Percentiles rank a stretch among this genome's conserved stretches.
These are phyloP conservation scores for Pogonomyrmex californicus DNA, from an alignment of 1,140 invertebrate species.

Conservation along the genomic window DNA sequence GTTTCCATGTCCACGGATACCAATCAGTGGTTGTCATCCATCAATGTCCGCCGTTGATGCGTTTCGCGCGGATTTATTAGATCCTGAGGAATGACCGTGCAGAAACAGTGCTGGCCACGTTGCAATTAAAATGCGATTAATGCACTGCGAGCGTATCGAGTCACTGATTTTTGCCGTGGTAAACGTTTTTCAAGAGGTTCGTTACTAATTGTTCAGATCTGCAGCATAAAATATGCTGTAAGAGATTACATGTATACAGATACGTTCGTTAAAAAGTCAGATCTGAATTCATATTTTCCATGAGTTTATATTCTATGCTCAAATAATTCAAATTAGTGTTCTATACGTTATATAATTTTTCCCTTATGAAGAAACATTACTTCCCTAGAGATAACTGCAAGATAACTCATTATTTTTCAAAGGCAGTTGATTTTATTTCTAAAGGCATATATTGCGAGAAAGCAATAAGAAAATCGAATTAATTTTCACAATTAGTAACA, in stretches of 20 bases:
- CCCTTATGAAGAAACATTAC: not conserved
- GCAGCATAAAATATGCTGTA: too few species aligned
- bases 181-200: conserved; percentile 9
- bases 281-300: not conserved
- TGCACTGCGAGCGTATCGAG: conserved; percentile 5
- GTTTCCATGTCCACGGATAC: conserved; percentile 71
- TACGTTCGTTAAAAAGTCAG: not conserved
- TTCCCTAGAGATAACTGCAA: not conserved
- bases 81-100: conserved; percentile 42
- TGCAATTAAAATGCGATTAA: conserved; percentile 54
- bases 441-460: not conserved
- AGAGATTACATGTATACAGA: not conserved
- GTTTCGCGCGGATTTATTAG: conserved; percentile 47
- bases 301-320: not conserved
- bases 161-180: not conserved
- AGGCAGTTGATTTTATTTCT: not conserved
- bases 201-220: not conserved
- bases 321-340: conserved; percentile 8
- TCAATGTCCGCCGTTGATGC: conserved; percentile 66
- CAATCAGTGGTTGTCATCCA: conserved; percentile 71
- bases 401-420: conserved; percentile 8
- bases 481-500: conserved; percentile 34
- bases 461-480: conserved; percentile 6
- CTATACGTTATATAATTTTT: not conserved
- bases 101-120: conserved; percentile 6